Percentiles rank a stretch among this genome's conserved stretches.
phyloP scores from a whole-genome alignment of 2,113 vertebrate species.

The Aramus guarauna region DNA sequence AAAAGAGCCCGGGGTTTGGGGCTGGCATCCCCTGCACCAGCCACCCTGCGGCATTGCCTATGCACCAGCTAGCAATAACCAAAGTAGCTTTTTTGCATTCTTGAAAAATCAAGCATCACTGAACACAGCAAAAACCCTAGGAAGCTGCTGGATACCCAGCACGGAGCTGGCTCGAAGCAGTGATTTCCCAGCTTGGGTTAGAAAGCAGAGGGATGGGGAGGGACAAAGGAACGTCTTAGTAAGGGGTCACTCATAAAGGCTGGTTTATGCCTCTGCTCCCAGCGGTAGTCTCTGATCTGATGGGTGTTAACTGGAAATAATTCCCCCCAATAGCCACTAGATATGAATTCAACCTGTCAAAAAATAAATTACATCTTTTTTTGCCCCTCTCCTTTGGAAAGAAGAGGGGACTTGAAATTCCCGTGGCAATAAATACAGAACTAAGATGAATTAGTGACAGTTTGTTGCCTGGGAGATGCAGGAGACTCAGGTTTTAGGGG shows the following conservation, averaged over 20 bases:
- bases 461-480: not conserved
- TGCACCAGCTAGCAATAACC: no score
- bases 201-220: not conserved
- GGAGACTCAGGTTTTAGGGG: not conserved
- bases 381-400: not conserved
- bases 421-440: not conserved
- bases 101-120: not conserved
- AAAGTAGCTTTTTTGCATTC: not conserved
- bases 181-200: not conserved
- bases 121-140: not conserved
- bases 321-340: not conserved
- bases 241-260: not conserved
- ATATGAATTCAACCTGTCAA: not conserved
- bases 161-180: accelerated
- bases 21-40: not conserved
- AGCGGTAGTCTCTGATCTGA: not conserved
- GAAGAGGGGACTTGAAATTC: not conserved
- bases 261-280: not conserved
- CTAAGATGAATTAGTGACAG: not conserved
- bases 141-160: not conserved
- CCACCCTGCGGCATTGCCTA: not conserved
- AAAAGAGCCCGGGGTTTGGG: not conserved
- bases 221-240: not conserved
- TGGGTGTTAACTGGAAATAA: not conserved
- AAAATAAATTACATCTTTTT: not conserved